Evolutionary conservation across 2,797 vertebrate species (phyloP).

Genomic region (Lutjanus campechanus): DNA sequence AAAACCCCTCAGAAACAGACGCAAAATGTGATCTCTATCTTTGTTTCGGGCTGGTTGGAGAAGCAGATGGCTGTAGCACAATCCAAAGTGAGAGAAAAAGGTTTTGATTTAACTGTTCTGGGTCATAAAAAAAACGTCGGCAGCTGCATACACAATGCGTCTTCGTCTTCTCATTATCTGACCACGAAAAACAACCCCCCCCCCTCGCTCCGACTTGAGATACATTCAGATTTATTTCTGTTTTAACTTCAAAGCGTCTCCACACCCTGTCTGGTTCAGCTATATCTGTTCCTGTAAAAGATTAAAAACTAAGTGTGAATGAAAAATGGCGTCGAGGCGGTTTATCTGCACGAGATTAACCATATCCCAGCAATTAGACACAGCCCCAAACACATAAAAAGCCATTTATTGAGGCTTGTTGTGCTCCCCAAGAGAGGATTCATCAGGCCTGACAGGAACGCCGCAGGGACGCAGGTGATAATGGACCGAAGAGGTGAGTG

Average conservation of each 20-base stretch:
- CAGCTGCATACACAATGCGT: constrained; percentile 21
- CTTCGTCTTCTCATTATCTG: constrained; percentile 20
- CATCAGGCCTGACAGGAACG: constrained; percentile 13
- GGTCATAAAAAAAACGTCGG: background rate
- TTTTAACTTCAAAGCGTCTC: constrained; percentile 37
- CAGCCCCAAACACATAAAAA: constrained; percentile 21
- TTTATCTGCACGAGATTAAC: constrained; percentile 46
- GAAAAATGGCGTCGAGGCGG: constrained; percentile 25
- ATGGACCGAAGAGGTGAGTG: background rate
- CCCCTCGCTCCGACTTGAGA: constrained; percentile 16
- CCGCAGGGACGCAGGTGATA: constrained; percentile 24
- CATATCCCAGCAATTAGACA: constrained; percentile 53
- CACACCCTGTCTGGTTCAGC: constrained; percentile 16
- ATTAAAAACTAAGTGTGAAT: constrained; percentile 9
- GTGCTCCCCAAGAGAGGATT: constrained; percentile 13
- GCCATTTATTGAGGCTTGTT: constrained; percentile 19
- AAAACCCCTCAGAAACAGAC: constrained; percentile 11
- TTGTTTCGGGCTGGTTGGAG: background rate
- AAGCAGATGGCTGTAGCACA: constrained; percentile 32
- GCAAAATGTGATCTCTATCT: constrained; percentile 10
- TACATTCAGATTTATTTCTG: constrained; percentile 28
- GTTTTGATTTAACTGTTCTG: constrained; percentile 3
- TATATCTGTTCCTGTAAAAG: constrained; percentile 24
- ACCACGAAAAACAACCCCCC: constrained; percentile 32
- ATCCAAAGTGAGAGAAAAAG: constrained; percentile 12